These are phyloP conservation scores for Amphimallon solstitiale DNA, from an alignment of 2,888 invertebrate genomes.

Conservation along the genomic window DNA sequence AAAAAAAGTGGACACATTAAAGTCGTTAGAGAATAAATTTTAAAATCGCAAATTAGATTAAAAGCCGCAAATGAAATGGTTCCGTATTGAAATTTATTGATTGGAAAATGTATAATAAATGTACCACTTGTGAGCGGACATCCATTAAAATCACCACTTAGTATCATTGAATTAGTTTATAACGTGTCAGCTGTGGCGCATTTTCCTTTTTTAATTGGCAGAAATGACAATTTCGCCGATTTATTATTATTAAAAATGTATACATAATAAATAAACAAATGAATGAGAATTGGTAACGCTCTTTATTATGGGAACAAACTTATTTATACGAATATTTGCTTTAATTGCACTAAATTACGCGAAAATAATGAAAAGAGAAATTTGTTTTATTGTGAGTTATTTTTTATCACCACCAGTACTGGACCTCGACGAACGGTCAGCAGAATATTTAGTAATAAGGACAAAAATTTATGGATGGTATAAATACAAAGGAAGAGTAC, in stretches of 20 bases:
- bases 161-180: conserved; percentile 30
- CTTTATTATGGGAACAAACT: conserved; percentile 3
- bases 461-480: too few species aligned
- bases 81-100: conserved; percentile 11
- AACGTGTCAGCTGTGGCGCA: conserved; percentile 9
- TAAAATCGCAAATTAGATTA: conserved; percentile 3
- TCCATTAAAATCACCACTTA: conserved; percentile 21
- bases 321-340: conserved; percentile 21
- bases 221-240: background rate
- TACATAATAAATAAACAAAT: background rate
- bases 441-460: too few species aligned
- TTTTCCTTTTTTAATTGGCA: conserved; percentile 31
- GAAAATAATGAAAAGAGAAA: conserved; percentile 33
- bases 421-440: too few species aligned
- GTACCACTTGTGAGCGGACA: background rate
- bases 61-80: background rate
- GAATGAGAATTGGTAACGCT: background rate
- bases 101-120: conserved; percentile 15
- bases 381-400: conserved; percentile 25
- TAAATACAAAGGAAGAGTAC: too few species aligned
- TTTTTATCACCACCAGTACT: background rate
- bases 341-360: conserved; percentile 31
- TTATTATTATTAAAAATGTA: conserved; percentile 29
- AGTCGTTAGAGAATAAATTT: conserved; percentile 15
- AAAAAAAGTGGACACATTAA: background rate